phyloP scores from a whole-genome alignment of 2,113 vertebrate species.

The Pycnonotus jocosus region DNA sequence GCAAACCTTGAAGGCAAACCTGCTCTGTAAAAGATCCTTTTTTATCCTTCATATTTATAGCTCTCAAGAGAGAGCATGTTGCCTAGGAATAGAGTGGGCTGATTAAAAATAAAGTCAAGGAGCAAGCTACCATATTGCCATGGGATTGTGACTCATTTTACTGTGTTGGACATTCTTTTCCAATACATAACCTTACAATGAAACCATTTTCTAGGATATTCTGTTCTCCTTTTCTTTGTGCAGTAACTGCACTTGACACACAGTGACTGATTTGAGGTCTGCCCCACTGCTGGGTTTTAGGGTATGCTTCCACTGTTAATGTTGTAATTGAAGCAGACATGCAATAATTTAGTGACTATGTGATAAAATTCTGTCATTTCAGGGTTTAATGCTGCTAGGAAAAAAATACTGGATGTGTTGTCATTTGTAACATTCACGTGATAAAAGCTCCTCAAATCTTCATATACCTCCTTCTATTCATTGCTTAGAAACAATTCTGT shows the following conservation, averaged over 20 bases:
- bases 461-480: neutral
- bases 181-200: neutral
- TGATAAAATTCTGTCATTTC: neutral
- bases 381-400: neutral
- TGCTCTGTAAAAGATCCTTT: constrained; percentile 12
- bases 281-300: neutral
- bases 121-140: neutral
- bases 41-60: constrained; percentile 23
- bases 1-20: constrained; percentile 44
- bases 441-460: neutral
- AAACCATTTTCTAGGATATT: neutral
- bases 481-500: neutral
- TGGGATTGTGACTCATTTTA: neutral
- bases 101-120: neutral
- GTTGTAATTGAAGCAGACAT: neutral
- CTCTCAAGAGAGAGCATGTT: neutral
- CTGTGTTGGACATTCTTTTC: neutral
- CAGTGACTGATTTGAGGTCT: neutral
- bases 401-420: neutral
- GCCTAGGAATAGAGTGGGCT: constrained; percentile 7
- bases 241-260: neutral
- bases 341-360: neutral
- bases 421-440: neutral
- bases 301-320: neutral
- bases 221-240: neutral